Evolutionary conservation across 2,797 vertebrate species (phyloP).

Genomic region (Anisognathus igniventris): DNA sequence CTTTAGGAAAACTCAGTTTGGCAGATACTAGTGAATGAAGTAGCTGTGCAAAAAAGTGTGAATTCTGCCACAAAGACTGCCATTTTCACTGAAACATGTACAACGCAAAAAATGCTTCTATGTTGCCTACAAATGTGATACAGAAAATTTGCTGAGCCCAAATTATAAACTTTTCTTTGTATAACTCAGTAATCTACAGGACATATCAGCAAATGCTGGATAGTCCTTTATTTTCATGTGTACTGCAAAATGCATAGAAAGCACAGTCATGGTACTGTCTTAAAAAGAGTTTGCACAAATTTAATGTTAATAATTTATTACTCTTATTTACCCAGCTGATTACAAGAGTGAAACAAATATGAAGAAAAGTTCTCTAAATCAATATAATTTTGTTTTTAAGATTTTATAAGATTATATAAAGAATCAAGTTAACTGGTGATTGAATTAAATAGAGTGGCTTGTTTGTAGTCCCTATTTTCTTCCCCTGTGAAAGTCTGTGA

Average conservation of each 20-base stretch:
- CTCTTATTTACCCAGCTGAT: background rate
- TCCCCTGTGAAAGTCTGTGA: background rate
- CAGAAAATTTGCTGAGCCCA: background rate
- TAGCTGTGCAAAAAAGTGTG: background rate
- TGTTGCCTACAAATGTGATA: background rate
- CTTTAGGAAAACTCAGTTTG: background rate
- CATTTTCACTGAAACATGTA: background rate
- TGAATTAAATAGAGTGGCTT: background rate
- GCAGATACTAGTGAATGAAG: background rate
- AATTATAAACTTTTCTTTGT: background rate
- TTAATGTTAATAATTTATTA: background rate
- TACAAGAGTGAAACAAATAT: background rate
- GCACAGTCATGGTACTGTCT: rapidly evolving
- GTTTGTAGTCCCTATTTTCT: background rate
- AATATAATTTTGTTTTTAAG: background rate
- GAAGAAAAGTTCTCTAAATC: background rate
- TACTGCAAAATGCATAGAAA: background rate
- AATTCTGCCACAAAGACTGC: background rate
- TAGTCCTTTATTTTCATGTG: background rate
- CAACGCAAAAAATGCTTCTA: background rate
- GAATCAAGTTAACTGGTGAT: background rate
- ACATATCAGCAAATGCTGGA: background rate
- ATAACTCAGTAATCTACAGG: background rate
- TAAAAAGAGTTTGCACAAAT: background rate
- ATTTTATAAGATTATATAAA: background rate